phyloP scores from a whole-genome alignment of 2,888 invertebrate genomes.

The Caenorhabditis sp. region DNA sequence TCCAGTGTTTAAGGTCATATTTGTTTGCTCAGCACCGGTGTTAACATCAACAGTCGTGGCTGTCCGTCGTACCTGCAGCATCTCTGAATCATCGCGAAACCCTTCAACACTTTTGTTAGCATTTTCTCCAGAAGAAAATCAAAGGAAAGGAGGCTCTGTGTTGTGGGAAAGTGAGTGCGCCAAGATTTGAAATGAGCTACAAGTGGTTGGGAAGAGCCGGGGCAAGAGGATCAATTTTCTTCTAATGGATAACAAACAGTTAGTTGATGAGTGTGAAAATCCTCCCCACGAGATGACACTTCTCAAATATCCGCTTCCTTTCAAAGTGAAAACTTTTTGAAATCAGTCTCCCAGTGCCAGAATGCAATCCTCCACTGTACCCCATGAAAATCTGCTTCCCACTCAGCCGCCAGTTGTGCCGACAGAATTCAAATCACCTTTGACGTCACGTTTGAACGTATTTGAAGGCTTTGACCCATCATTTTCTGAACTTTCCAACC shows the following conservation, averaged over 20 bases:
- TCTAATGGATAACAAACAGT: constrained; percentile 63
- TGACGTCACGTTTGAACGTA: constrained; percentile 33
- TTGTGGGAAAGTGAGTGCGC: constrained; percentile 8
- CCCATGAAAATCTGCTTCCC: constrained; percentile 8
- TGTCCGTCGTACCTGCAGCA: too few relatives aligned
- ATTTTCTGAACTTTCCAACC: constrained; percentile 52
- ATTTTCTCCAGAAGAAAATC: too few relatives aligned
- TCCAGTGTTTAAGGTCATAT: too few relatives aligned
- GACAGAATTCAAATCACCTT: constrained; percentile 25
- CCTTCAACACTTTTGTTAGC: too few relatives aligned
- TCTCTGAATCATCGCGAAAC: too few relatives aligned
- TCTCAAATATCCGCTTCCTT: constrained; percentile 43
- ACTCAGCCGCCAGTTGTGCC: not conserved
- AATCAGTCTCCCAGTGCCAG: too few relatives aligned
- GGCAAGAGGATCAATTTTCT: constrained; percentile 19
- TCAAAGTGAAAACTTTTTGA: too few relatives aligned
- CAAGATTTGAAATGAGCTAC: constrained; percentile 46
- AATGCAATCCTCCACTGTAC: constrained; percentile 41
- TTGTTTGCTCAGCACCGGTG: too few relatives aligned
- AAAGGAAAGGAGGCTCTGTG: not conserved
- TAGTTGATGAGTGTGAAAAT: constrained; percentile 56
- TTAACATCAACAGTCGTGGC: too few relatives aligned
- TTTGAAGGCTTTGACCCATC: constrained; percentile 49
- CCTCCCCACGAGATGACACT: constrained; percentile 27
- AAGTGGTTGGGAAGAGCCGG: constrained; percentile 35